Evolutionary conservation across 2,113 vertebrate species (phyloP).

Genomic region (Gnathonemus echidnorhynchus): DNA sequence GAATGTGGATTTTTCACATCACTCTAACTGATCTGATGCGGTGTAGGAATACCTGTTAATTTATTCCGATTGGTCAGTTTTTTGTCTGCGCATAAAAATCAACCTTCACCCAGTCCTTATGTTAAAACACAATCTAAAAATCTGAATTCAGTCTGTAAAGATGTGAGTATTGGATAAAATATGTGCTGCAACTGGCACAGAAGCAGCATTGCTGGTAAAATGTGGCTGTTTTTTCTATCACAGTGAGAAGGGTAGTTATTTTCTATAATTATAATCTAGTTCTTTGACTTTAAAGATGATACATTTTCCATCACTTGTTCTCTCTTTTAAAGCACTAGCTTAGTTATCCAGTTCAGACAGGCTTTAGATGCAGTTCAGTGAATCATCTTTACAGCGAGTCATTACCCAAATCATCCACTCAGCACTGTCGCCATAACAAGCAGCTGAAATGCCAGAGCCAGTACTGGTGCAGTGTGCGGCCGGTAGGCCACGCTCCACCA

Average conservation of each 20-base stretch:
- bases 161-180: neutral
- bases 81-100: neutral
- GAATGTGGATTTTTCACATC: neutral
- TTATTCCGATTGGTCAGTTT: neutral
- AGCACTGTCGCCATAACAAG: constrained; percentile 21
- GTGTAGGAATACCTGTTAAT: neutral
- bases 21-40: neutral
- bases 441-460: constrained; percentile 19
- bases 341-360: neutral
- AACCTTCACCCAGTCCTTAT: neutral
- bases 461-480: constrained; percentile 15
- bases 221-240: neutral
- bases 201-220: neutral
- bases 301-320: neutral
- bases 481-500: neutral
- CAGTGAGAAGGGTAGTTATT: neutral
- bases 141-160: neutral
- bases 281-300: neutral
- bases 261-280: neutral
- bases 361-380: neutral
- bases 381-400: constrained; percentile 33
- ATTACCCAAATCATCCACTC: constrained; percentile 42
- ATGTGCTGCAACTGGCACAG: neutral
- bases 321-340: neutral
- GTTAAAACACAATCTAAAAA: neutral